Base-by-base conservation (phyloP, 2,888 invertebrate species). In the Acheta domesticus region DNA sequence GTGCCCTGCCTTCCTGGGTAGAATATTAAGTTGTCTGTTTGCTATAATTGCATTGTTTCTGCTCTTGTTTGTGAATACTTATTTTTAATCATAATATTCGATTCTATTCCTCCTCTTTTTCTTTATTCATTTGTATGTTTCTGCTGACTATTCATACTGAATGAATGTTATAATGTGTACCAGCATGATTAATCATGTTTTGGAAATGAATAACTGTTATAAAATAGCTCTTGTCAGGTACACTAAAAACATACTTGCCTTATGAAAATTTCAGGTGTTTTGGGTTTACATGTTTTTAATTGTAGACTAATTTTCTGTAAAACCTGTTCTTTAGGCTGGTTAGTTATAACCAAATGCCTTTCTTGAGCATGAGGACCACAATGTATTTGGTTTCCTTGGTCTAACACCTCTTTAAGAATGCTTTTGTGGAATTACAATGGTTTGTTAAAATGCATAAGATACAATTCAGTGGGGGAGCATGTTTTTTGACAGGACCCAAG, bases 21-120 rank as follows among this genome's bases (percentile, higher is more conserved):
- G 62, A 5, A 62, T 19, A 62, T 62, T 62, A n/a, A 62, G 16
- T 62, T 62, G 62, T 19, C n/a, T 62, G 62, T 62, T 62, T 62
- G 62, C 62, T 62, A n/a, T 62, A n/a, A 62, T 62, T 62, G 62
- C 62, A 62, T 62, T 62, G n/a, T n/a, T 36, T 62, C 62, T 62
- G 62, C 62, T 62, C 62, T 62, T 62, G 62, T 62, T n/a, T 36
- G 36, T 36, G 36, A n/a, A 62, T 62, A 19, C 62, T n/a, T 62
- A 21, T 78, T 78, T 75, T 80, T 77, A 74, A 74, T 76, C 79
- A 49, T 48, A 16, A 62, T 75, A 48, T 78, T 75, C 16, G 49
- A 36, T 20, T 14, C 74, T 48, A 21, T 74, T 48, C 74, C 49
- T 77, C 49, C 78, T 79, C n/a, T 76, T 80, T 80, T 80, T 48